Percentiles rank a stretch among this genome's conserved stretches.
These are phyloP conservation scores for Gastrophysa polygoni DNA, from an alignment of 2,888 invertebrate genomes.

Conservation along the genomic window DNA sequence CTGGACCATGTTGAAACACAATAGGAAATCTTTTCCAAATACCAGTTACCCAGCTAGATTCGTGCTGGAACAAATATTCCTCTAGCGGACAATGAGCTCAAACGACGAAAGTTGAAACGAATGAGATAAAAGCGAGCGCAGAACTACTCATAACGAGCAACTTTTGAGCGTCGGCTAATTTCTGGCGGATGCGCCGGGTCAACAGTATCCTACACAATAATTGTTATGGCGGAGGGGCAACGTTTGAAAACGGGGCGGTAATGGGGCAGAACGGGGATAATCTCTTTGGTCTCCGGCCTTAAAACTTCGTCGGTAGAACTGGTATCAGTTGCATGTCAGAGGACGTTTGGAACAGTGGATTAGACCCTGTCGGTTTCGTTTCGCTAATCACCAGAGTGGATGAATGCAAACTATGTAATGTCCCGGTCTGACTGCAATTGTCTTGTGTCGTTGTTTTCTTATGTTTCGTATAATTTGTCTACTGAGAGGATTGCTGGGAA, in stretches of 20 bases:
- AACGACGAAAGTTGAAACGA: constrained; percentile 24
- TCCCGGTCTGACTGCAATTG: background rate
- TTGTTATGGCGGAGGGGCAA: constrained; percentile 26
- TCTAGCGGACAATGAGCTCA: constrained; percentile 9
- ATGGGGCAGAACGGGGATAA: constrained; percentile 31
- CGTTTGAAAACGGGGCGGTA: constrained; percentile 29
- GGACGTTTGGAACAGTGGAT: constrained; percentile 19
- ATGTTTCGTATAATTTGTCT: background rate
- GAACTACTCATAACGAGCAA: constrained; percentile 19
- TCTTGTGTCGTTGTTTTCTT: background rate
- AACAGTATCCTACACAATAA: constrained; percentile 23
- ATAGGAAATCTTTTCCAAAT: constrained; percentile 21
- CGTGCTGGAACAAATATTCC: constrained; percentile 20
- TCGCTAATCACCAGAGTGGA: constrained; percentile 22
- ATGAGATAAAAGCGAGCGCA: constrained; percentile 26
- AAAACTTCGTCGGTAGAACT: constrained; percentile 21
- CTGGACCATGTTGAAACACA: constrained; percentile 5
- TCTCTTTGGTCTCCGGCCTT: constrained; percentile 25
- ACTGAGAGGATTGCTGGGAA: background rate
- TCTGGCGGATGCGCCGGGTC: constrained; percentile 31
- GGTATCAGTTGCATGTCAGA: constrained; percentile 24
- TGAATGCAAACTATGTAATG: constrained; percentile 22
- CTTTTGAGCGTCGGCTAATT: constrained; percentile 30
- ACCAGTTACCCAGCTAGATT: constrained; percentile 2
- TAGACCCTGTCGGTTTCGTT: constrained; percentile 21